These are phyloP conservation scores for Alcedo quadribrachys DNA, from an alignment of 2,797 vertebrate species.

Conservation along the genomic window DNA sequence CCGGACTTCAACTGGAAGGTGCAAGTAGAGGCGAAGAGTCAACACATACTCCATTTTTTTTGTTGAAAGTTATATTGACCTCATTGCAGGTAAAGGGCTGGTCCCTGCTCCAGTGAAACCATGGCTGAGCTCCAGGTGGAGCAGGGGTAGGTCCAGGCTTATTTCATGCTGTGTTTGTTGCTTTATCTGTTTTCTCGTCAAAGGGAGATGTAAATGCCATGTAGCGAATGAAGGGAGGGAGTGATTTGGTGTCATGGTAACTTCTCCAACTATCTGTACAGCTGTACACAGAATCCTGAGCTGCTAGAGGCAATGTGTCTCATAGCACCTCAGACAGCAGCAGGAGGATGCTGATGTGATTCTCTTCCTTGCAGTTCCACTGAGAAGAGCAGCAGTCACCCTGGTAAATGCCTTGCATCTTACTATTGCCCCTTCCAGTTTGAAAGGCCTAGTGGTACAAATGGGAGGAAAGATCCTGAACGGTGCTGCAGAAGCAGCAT, in stretches of 20 bases:
- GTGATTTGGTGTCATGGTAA: constrained; percentile 20
- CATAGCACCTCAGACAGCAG: neutral
- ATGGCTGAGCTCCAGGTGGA: neutral
- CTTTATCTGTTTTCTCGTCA: neutral
- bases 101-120: neutral
- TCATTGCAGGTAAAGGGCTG: neutral
- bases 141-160: neutral
- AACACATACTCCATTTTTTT: neutral
- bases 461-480: neutral
- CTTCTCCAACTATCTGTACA: neutral
- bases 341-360: neutral
- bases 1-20: accelerated
- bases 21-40: neutral
- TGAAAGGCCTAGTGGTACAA: neutral
- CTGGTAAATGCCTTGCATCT: neutral
- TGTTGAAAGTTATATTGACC: neutral
- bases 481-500: neutral
- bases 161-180: neutral
- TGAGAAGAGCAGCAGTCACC: neutral
- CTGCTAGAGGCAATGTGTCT: neutral
- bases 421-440: neutral
- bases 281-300: neutral
- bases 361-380: accelerated
- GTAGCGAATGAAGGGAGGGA: neutral
- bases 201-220: neutral